phyloP scores from a whole-genome alignment of 2,888 invertebrate species.

The Drosophila mimetica region DNA sequence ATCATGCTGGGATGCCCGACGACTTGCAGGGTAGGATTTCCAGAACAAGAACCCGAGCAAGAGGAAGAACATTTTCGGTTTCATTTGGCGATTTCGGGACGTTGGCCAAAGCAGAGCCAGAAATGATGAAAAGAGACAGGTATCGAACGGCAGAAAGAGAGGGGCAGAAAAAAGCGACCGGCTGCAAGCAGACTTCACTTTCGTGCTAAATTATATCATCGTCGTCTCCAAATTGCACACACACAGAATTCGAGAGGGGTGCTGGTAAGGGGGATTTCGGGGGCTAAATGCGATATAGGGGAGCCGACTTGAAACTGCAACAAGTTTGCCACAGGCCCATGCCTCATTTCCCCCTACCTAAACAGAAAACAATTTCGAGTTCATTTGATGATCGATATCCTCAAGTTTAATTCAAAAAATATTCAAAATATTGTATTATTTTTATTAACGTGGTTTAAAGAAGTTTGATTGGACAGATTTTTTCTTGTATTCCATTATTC shows the following conservation, averaged over 20 bases:
- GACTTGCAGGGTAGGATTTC: slow-evolving; percentile 18
- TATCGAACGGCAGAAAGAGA: slow-evolving; percentile 10
- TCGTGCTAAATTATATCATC: slow-evolving; percentile 78
- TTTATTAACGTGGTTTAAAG: background rate
- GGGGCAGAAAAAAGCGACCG: slow-evolving; percentile 38
- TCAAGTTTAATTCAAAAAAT: background rate
- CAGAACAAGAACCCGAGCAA: slow-evolving; percentile 20
- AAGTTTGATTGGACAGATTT: background rate
- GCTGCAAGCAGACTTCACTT: slow-evolving; percentile 77
- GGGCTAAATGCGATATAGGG: slow-evolving; percentile 37
- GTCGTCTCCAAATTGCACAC: slow-evolving; percentile 63
- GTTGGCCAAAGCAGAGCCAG: slow-evolving; percentile 23
- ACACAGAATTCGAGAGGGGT: slow-evolving; percentile 16
- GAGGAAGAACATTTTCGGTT: slow-evolving; percentile 62
- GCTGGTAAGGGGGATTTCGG: slow-evolving; percentile 16
- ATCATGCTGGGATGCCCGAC: slow-evolving; percentile 14
- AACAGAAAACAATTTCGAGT: slow-evolving; percentile 8
- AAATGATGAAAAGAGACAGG: slow-evolving; percentile 3
- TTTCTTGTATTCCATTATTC: background rate
- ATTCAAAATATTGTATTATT: too few species aligned
- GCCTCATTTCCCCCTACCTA: background rate
- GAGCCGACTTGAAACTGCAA: slow-evolving; percentile 61
- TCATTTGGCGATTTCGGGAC: slow-evolving; percentile 72
- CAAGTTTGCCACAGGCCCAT: slow-evolving; percentile 69
- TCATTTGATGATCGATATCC: background rate